phyloP scores from a whole-genome alignment of 2,797 vertebrate genomes.

The Esox lucius region DNA sequence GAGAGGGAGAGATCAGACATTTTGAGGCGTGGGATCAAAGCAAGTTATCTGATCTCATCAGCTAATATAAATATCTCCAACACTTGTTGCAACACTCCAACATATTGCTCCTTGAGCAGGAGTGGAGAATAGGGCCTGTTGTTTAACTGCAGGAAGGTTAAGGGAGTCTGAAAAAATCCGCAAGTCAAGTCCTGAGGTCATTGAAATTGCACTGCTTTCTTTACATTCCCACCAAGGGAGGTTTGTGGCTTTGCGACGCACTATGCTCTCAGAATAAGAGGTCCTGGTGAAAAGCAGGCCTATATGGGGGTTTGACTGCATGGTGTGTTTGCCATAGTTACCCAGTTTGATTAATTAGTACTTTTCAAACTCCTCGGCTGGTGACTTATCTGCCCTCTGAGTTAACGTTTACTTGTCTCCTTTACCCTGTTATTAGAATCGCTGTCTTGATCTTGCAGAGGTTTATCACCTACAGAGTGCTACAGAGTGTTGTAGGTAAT shows the following conservation, averaged over 20 bases:
- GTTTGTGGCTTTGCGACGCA: background rate
- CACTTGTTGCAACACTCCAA: constrained; percentile 53
- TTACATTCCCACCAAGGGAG: constrained; percentile 62
- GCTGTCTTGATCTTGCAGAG: background rate
- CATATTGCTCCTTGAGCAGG: constrained; percentile 66
- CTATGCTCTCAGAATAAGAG: background rate
- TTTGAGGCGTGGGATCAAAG: constrained; percentile 65
- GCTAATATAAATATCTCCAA: constrained; percentile 66
- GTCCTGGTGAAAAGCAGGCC: background rate
- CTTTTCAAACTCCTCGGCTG: background rate
- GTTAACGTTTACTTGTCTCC: background rate
- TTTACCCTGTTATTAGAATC: background rate
- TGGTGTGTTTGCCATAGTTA: background rate
- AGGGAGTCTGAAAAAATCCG: constrained; percentile 39
- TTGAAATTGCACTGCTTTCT: constrained; percentile 67
- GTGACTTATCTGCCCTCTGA: background rate
- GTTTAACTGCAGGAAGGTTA: constrained; percentile 47
- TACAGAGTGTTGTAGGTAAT: background rate
- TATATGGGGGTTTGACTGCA: background rate
- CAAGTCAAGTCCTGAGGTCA: constrained; percentile 54
- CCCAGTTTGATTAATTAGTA: background rate
- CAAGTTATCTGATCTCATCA: constrained; percentile 72
- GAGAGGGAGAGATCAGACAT: constrained; percentile 66
- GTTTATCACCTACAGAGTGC: too few relatives aligned
- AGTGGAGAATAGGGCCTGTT: constrained; percentile 44